Percentiles rank a stretch among this genome's conserved stretches.
phyloP scores from a whole-genome alignment of 2,113 vertebrate genomes.

The Antechinus stuartii region DNA sequence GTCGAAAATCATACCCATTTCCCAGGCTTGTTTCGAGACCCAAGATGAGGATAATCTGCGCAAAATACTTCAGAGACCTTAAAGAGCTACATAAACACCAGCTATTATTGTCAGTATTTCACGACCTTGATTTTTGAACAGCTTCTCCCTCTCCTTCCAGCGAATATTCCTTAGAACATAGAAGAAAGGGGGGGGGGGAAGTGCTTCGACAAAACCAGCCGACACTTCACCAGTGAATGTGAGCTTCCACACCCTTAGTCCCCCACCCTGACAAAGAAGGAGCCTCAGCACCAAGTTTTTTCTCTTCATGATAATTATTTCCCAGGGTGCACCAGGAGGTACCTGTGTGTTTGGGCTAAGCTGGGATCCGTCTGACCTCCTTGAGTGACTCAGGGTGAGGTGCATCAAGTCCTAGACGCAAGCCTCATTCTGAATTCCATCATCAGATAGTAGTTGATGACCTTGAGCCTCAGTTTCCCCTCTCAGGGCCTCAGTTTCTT shows the following conservation, averaged over 20 bases:
- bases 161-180: not conserved
- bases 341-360: not conserved
- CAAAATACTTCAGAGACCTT: not conserved
- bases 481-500: not conserved
- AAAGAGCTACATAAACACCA: not conserved
- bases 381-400: slow-evolving; percentile 17
- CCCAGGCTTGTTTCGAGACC: not conserved
- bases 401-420: not conserved
- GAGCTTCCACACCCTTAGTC: not conserved
- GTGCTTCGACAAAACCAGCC: not conserved
- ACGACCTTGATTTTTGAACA: not conserved
- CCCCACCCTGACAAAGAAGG: not conserved
- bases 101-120: not conserved
- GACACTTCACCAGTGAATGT: not conserved
- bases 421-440: not conserved
- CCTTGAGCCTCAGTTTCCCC: not conserved
- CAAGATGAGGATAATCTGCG: not conserved
- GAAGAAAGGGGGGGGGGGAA: not conserved
- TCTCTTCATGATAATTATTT: not conserved
- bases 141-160: not conserved
- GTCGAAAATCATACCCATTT: too few relatives aligned
- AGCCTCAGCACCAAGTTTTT: not conserved
- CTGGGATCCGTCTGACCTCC: not conserved
- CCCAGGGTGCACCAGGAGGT: not conserved
- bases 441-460: not conserved